phyloP scores from a whole-genome alignment of 2,888 invertebrate genomes.

The Mesoligia furuncula region DNA sequence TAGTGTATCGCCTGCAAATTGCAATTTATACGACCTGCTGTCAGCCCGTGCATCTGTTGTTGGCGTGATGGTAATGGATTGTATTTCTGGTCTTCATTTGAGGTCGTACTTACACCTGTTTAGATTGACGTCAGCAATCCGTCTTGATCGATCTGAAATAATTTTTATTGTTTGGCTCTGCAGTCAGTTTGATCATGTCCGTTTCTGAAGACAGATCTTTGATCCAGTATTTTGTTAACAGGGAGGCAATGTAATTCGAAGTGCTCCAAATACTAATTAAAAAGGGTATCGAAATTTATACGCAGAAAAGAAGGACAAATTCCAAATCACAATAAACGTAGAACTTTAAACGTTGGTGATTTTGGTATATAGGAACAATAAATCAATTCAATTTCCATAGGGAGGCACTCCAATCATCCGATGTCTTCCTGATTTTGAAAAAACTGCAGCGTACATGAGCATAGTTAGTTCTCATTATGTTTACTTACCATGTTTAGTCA shows the following conservation, averaged over 20 bases:
- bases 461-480: background rate
- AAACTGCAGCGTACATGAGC: background rate
- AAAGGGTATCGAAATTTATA: background rate
- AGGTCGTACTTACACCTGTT: conserved; percentile 41
- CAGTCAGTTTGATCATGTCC: conserved; percentile 1
- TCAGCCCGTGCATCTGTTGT: conserved; percentile 34
- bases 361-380: background rate
- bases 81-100: conserved; percentile 49
- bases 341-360: background rate
- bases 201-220: background rate
- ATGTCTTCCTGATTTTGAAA: background rate
- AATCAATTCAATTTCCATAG: background rate
- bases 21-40: conserved; percentile 31
- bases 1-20: conserved; percentile 39
- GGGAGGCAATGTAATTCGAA: background rate
- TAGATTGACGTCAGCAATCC: conserved; percentile 43
- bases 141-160: conserved; percentile 24
- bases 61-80: conserved; percentile 40
- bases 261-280: background rate
- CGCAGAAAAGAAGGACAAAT: background rate
- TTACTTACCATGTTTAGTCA: background rate
- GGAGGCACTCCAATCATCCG: background rate
- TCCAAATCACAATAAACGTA: background rate
- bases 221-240: background rate
- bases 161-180: conserved; percentile 33